A percentile compares a stretch with the other conserved stretches of the same genome.
These are phyloP conservation scores for Spodoptera frugiperda DNA, from an alignment of 1,140 invertebrate genomes.

Conservation along the genomic window DNA sequence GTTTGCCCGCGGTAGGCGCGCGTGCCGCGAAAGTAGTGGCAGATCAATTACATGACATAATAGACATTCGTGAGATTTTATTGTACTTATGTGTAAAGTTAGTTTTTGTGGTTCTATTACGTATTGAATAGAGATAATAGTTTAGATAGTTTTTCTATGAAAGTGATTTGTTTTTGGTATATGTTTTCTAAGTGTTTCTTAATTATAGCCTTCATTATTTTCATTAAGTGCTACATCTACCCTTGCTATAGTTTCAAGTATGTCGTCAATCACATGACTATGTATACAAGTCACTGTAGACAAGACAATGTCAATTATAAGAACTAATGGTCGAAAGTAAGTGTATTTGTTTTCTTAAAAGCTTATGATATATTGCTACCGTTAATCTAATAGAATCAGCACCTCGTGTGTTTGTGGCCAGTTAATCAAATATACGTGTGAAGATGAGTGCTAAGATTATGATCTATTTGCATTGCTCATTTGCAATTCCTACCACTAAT, in stretches of 20 bases:
- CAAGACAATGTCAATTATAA: constrained; percentile 13
- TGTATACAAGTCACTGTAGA: neutral
- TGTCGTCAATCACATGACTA: neutral
- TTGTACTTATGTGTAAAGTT: constrained; percentile 19
- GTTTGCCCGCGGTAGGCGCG: constrained; percentile 13
- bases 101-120: constrained; percentile 1
- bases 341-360: constrained; percentile 32
- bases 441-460: constrained; percentile 13
- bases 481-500: constrained; percentile 19
- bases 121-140: constrained; percentile 15
- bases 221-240: neutral
- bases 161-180: constrained; percentile 5
- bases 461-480: constrained; percentile 7
- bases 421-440: constrained; percentile 29
- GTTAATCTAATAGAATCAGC: constrained; percentile 30
- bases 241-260: neutral
- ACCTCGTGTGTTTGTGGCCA: constrained; percentile 21
- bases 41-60: constrained; percentile 41
- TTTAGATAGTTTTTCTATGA: constrained; percentile 15
- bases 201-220: neutral
- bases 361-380: constrained; percentile 22
- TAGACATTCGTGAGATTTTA: constrained; percentile 34
- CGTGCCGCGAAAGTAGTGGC: constrained; percentile 38
- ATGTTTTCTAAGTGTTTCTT: neutral
- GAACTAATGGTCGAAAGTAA: constrained; percentile 17